These are phyloP conservation scores for Pediacus dermestoides DNA, from an alignment of 2,888 invertebrate species.

Conservation along the genomic window DNA sequence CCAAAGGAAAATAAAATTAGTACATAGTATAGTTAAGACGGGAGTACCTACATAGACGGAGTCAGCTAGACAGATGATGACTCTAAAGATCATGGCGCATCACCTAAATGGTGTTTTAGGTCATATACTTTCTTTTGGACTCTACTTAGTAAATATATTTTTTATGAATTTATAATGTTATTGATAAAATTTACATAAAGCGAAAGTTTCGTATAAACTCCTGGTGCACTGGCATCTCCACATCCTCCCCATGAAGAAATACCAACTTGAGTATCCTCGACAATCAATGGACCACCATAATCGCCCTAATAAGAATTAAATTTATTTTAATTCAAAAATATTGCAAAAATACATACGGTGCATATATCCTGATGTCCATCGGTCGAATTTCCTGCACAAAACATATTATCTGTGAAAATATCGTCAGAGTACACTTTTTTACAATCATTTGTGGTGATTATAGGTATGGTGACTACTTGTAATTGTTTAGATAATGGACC, in stretches of 20 bases:
- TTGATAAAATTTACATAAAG: constrained; percentile 22
- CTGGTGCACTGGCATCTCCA: constrained; percentile 26
- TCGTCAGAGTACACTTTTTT: constrained; percentile 21
- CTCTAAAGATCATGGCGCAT: too few species aligned
- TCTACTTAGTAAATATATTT: too few species aligned
- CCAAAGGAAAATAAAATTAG: too few species aligned
- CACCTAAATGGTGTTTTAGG: too few species aligned
- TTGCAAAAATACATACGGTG: too few species aligned
- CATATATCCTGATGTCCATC: constrained; percentile 56
- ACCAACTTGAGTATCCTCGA: constrained; percentile 18
- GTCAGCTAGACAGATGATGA: too few species aligned
- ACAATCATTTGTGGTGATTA: constrained; percentile 29
- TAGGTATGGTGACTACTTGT: constrained; percentile 33
- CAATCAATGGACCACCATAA: constrained; percentile 25
- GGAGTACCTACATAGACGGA: too few species aligned
- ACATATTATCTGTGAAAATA: constrained; percentile 50
- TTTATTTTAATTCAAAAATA: neutral
- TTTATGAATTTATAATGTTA: neutral
- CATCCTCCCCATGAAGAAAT: constrained; percentile 25
- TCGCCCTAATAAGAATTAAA: constrained; percentile 13
- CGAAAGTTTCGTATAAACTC: constrained; percentile 27
- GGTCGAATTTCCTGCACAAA: constrained; percentile 54
- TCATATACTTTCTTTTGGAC: too few species aligned
- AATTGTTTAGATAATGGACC: constrained; percentile 23
- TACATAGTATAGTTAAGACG: too few species aligned